Conservation (phyloP, 2,797 vertebrate species). For the Pseudomugil gertrudae region DNA sequence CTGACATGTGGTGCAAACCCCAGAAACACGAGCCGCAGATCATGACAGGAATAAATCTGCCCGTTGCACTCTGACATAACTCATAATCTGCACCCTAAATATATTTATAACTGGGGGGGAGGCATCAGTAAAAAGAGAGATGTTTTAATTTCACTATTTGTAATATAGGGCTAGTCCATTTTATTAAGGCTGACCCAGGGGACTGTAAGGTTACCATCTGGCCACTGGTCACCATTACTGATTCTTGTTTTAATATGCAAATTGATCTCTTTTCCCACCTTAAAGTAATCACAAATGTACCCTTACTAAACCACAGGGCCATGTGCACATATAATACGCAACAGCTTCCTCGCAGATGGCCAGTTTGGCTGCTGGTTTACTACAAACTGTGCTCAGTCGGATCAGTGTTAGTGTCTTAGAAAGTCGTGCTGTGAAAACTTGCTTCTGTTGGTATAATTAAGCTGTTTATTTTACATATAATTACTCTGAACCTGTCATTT, state of each 20-base stretch:
- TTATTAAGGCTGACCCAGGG: constrained; percentile 74
- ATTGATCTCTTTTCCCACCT: constrained; percentile 66
- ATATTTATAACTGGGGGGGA: constrained; percentile 38
- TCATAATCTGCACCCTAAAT: constrained; percentile 59
- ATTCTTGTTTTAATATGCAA: constrained; percentile 80
- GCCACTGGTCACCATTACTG: constrained; percentile 75
- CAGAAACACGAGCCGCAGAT: constrained; percentile 65
- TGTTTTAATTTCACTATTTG: constrained; percentile 59
- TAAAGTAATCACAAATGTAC: constrained; percentile 72
- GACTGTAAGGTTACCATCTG: constrained; percentile 82
- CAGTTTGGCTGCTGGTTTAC: constrained; percentile 4
- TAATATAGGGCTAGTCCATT: constrained; percentile 62
- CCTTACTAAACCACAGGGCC: constrained; percentile 50
- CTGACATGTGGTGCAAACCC: constrained; percentile 78
- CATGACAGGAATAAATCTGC: constrained; percentile 79
- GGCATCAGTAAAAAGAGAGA: constrained; percentile 19
- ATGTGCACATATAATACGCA: constrained; percentile 49
- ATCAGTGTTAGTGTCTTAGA: not conserved
- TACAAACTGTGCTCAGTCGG: not conserved
- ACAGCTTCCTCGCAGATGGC: constrained; percentile 27
- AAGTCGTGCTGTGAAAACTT: not conserved
- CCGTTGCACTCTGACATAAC: constrained; percentile 58
- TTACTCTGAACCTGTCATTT: not conserved
- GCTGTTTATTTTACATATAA: not conserved
- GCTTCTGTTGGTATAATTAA: not conserved